Evolutionary conservation across 2,113 vertebrate genomes (phyloP).

Genomic region (Ptilonorhynchus violaceus): DNA sequence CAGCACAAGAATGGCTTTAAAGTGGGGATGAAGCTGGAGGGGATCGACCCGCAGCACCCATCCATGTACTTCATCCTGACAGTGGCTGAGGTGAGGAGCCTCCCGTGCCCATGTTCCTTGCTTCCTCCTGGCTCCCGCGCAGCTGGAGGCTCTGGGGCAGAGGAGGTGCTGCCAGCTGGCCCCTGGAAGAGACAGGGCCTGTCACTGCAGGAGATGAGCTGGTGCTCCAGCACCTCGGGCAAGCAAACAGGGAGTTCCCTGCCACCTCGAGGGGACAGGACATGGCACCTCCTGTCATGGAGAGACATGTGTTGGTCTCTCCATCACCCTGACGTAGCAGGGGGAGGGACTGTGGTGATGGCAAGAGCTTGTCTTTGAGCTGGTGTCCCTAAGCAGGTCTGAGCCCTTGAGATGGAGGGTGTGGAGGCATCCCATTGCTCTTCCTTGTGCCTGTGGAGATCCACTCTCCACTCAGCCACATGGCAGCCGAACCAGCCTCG

Average conservation of each 20-base stretch:
- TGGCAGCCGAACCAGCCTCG: not conserved
- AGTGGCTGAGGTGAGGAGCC: conserved; percentile 87
- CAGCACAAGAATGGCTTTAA: conserved; percentile 87
- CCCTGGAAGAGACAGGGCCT: not conserved
- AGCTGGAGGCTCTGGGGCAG: not conserved
- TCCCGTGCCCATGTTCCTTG: not conserved
- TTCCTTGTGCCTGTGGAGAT: not conserved
- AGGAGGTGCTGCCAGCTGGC: not conserved
- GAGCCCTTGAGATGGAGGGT: not conserved
- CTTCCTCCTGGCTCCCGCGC: rapidly evolving
- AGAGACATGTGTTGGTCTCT: not conserved
- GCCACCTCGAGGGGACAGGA: not conserved
- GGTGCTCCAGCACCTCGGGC: not conserved
- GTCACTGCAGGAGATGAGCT: not conserved
- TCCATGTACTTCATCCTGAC: conserved; percentile 98
- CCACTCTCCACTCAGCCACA: not conserved
- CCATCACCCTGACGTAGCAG: not conserved
- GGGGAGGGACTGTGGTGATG: not conserved
- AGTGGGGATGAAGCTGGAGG: conserved; percentile 97
- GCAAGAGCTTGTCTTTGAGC: not conserved
- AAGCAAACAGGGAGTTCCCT: not conserved
- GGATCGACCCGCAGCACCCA: conserved; percentile 94
- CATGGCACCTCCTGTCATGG: not conserved
- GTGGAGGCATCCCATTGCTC: not conserved
- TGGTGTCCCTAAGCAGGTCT: not conserved